A percentile compares a stretch with the other conserved stretches of the same genome.
phyloP scores from a whole-genome alignment of 1,140 invertebrate species.

The Nasonia vitripennis region DNA sequence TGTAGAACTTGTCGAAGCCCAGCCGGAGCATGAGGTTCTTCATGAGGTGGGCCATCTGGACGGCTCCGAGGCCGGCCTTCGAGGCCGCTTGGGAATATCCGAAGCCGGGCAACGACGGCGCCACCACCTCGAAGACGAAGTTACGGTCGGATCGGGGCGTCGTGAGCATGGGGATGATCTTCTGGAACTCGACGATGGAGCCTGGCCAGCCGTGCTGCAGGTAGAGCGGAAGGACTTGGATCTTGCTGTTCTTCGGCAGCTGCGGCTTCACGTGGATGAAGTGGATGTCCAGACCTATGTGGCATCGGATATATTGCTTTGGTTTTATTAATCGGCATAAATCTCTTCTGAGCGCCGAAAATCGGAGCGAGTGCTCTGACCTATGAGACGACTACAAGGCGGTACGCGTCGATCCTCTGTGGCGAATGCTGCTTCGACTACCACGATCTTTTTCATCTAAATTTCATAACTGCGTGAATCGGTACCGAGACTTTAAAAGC shows the following conservation, averaged over 20 bases:
- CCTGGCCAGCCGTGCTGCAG: conserved; percentile 96
- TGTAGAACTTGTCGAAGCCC: conserved; percentile 84
- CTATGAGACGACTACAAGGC: too few species aligned
- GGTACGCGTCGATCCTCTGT: too few species aligned
- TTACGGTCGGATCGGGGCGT: conserved; percentile 75
- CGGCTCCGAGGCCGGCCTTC: conserved; percentile 62
- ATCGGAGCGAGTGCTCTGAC: too few species aligned
- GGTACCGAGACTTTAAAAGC: too few species aligned
- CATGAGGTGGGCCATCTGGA: conserved; percentile 83
- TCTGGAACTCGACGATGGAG: conserved; percentile 89
- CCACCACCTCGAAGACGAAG: conserved; percentile 87
- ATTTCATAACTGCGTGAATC: too few species aligned
- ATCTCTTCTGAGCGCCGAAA: too few species aligned
- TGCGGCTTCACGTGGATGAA: conserved; percentile 79
- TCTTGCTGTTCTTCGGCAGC: conserved; percentile 69
- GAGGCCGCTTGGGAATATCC: conserved; percentile 80
- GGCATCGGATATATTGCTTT: conserved; percentile 53
- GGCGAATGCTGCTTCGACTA: too few species aligned
- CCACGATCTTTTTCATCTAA: too few species aligned
- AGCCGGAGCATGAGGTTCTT: conserved; percentile 89
- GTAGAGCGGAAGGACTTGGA: conserved; percentile 82
- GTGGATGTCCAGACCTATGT: conserved; percentile 81
- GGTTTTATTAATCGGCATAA: too few species aligned
- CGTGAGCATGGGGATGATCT: conserved; percentile 84
- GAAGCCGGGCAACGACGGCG: conserved; percentile 88